Conservation (phyloP, 2,888 invertebrate genomes). For the Microchrysa polita region DNA sequence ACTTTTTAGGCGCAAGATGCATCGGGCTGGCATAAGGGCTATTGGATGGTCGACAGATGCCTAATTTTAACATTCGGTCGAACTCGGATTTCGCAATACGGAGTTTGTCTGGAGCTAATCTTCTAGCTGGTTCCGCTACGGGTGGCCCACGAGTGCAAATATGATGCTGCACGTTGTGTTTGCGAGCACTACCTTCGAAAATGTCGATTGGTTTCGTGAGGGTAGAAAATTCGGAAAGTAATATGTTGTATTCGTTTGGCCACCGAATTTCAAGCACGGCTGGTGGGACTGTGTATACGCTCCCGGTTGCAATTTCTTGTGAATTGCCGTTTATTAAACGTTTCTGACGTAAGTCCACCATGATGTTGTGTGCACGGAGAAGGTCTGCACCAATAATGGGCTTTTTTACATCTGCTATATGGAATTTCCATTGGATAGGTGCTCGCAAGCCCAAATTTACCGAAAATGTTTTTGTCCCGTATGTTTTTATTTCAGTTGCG, state of each 20-base stretch:
- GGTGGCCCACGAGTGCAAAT: conserved; percentile 21
- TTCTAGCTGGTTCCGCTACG: neutral
- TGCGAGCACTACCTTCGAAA: no score
- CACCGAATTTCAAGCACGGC: neutral
- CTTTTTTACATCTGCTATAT: neutral
- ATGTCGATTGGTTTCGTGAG: neutral
- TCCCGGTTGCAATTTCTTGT: neutral
- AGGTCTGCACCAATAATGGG: neutral
- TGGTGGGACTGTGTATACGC: neutral
- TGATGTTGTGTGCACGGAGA: neutral
- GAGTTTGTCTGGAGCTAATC: conserved; percentile 8
- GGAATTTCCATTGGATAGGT: neutral
- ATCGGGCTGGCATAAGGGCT: neutral
- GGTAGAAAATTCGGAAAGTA: neutral
- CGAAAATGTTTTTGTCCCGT: neutral
- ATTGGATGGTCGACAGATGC: neutral
- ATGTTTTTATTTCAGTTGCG: neutral
- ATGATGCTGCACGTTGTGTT: conserved; percentile 4
- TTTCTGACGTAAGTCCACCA: neutral
- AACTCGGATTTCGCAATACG: conserved; percentile 3
- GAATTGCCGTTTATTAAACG: neutral
- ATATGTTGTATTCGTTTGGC: neutral
- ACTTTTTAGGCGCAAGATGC: neutral
- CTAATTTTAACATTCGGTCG: neutral
- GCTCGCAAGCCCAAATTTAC: neutral